Conservation (phyloP, 2,113 vertebrate species). For the Hippotragus niger region DNA sequence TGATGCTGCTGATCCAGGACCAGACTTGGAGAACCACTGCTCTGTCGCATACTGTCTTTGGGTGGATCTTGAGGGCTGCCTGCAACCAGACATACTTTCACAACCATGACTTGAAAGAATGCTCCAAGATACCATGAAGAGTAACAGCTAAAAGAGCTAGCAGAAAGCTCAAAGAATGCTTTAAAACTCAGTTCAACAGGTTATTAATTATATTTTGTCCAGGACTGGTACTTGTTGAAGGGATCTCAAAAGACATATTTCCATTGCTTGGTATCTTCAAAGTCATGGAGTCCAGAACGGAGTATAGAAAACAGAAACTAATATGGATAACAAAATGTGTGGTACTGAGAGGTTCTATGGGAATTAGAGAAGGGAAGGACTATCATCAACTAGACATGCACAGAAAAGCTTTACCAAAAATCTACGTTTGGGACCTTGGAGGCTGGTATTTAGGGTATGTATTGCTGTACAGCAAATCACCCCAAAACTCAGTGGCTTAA, state of each 20-base stretch:
- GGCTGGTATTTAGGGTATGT: background rate
- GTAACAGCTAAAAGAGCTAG: background rate
- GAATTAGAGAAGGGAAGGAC: background rate
- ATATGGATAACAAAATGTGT: background rate
- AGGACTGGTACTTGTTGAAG: background rate
- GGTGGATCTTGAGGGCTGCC: background rate
- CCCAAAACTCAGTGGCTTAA: background rate
- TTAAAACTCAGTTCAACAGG: background rate
- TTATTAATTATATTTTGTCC: background rate
- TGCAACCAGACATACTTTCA: background rate
- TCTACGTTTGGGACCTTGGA: background rate
- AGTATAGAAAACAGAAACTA: background rate
- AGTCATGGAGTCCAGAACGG: background rate
- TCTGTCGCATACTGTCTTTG: background rate
- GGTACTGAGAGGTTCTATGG: background rate
- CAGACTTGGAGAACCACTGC: background rate
- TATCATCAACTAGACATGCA: background rate
- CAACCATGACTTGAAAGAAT: background rate
- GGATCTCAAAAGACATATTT: background rate
- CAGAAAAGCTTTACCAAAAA: background rate
- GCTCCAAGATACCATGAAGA: background rate
- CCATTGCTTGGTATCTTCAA: background rate
- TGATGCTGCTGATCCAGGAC: background rate
- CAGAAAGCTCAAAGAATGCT: background rate
- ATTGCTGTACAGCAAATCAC: background rate